Evolutionary conservation across 2,888 invertebrate genomes (phyloP), one percentile per base, ranked within the genome.

Genomic region (Protodeltote pygarga): DNA sequence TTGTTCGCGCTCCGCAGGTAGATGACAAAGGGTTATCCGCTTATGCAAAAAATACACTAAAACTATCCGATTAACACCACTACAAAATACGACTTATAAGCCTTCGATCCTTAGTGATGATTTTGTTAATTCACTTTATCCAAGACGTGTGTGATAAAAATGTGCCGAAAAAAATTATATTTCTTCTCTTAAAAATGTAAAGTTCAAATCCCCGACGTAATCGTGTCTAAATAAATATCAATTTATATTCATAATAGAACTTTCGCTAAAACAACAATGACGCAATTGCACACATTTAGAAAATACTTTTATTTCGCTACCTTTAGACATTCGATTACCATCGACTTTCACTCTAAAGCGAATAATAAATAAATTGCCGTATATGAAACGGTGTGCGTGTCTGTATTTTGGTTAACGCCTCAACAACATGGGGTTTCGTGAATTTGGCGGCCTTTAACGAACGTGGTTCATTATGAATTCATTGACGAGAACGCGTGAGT

Each of bases 31-130:
- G 91, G 91, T 92, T 91, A 92, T 92, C 91, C 91, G 90, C 91
- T 92, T 90, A 91, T 87, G 87, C 87, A 90, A 89, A 90, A 89
- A 89, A 88, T 86, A 79, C 52, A 60, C 23, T 65, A 65, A 73
- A 71, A 75, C 84, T 83, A 91, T 89, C 91, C 90, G 92, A 91
- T 92, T 91, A 91, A 87, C 91, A 88, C 90, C 83, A 71, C 72
- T 74, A 79, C 72, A 83, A 82, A 81, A 83, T 73, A 77, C 63
- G 77, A 74, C 68, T 83, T 79, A 76, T 64, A 19, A 77, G 77
- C 79, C 78, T 83, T 79, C 71, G 75, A 77, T 75, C 13, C 32
- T 37, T 29, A 73, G 73, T 75, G 75, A 80, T 75, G 71, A 78
- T 80, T 80, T 57, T 67, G 77, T 75, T 82, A 81, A 77, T 73